phyloP scores from a whole-genome alignment of 2,113 vertebrate species.

The Neoarius graeffei region DNA sequence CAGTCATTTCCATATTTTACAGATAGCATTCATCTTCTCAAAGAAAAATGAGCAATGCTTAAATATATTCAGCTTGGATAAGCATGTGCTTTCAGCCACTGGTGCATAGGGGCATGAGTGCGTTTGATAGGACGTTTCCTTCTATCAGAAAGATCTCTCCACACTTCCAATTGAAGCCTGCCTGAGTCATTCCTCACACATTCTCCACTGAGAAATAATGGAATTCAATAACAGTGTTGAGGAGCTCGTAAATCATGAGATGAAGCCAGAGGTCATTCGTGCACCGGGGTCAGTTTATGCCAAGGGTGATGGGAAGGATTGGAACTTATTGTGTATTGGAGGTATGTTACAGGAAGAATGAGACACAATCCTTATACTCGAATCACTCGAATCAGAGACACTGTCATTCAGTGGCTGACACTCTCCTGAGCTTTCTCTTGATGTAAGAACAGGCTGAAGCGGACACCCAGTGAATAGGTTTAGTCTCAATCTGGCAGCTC shows the following conservation, averaged over 20 bases:
- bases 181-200: constrained; percentile 44
- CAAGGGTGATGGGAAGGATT: constrained; percentile 8
- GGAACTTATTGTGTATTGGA: not conserved
- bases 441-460: not conserved
- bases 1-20: constrained; percentile 18
- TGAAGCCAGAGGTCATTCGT: constrained; percentile 47
- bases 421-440: not conserved
- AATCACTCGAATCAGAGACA: not conserved
- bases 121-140: constrained; percentile 35
- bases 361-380: not conserved
- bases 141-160: constrained; percentile 48
- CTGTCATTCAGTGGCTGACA: not conserved
- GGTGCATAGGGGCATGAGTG: constrained; percentile 34
- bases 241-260: constrained; percentile 52
- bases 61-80: constrained; percentile 44
- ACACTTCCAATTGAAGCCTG: constrained; percentile 22
- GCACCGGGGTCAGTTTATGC: not conserved
- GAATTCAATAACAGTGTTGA: constrained; percentile 48
- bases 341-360: not conserved
- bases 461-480: constrained; percentile 9
- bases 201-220: constrained; percentile 46
- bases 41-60: constrained; percentile 16
- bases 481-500: constrained; percentile 19
- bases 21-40: constrained; percentile 39
- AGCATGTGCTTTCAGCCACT: constrained; percentile 7